Base-by-base conservation (phyloP, 2,888 invertebrate species). In the Tetranychus truncatus region DNA sequence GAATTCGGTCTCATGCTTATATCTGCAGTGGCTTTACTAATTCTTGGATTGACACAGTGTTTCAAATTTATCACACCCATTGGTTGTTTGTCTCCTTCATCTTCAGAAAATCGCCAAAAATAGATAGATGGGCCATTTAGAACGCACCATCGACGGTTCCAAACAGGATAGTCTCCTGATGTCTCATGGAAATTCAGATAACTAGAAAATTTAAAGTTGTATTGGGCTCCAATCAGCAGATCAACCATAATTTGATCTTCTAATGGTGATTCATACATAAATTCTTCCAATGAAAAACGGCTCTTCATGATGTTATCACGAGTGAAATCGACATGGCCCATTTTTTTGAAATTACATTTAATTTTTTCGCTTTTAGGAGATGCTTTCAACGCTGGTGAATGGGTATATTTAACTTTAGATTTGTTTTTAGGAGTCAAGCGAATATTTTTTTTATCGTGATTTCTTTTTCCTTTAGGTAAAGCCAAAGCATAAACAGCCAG, bases 111-210 rank as follows among this genome's bases (percentile, higher is more conserved):
- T 11, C 65, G 6, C 73, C 73, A 73, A 21, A 46, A 73, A 65
- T 21, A 46, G 65, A 73, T 65, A 3, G 20, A 15, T 9, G 18
- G 45, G 15, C 73, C 73, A 15, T 73, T 21, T 11, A 73, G 6
- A 6, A 73, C 11, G 20, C 65, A 73, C 46, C 65, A 73, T 21
- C 73, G 73, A 24, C 73, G 46, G 6, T 65, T 66, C 73, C 73
- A 73, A 11, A 72, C 72, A 8, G 20, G 20, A 72, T 20, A 45
- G 44, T 72, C 72, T 11, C 45, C 69, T 21, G 69, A 69, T 5
- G 9, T 20, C 34, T 69, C 69, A 11, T 69, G 34, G 11, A 69
- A 69, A 24, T 69, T 69, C 20, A 69, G 24, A 69, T 69, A 69
- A 24, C 69, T 69, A 20, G 20, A 24, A 21, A 24, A 24, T 20